phyloP scores from a whole-genome alignment of 2,797 vertebrate genomes.

The Parambassis ranga region DNA sequence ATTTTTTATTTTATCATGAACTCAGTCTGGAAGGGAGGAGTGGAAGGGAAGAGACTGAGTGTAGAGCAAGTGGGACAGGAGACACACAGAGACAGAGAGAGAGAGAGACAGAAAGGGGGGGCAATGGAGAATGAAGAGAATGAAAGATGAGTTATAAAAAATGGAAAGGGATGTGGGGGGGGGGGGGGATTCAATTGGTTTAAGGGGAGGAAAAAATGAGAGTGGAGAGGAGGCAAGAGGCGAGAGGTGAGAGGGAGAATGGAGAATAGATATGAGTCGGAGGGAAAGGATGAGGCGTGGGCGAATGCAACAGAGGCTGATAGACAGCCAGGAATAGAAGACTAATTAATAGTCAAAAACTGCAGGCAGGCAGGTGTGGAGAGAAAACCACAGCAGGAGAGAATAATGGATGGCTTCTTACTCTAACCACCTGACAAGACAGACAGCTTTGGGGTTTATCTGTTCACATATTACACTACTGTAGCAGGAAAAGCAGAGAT shows the following conservation, averaged over 20 bases:
- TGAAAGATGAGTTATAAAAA: conserved; percentile 17
- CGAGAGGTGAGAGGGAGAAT: background rate
- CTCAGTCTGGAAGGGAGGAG: conserved; percentile 26
- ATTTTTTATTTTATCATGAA: conserved; percentile 23
- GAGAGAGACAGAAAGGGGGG: background rate
- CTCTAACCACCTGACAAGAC: conserved; percentile 27
- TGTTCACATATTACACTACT: conserved; percentile 5
- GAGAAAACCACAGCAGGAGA: conserved; percentile 36
- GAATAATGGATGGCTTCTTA: conserved; percentile 16
- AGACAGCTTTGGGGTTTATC: conserved; percentile 4
- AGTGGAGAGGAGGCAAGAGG: conserved; percentile 2
- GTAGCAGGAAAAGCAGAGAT: conserved; percentile 12
- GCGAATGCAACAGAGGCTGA: conserved; percentile 53
- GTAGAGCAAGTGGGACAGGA: conserved; percentile 19
- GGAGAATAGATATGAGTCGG: conserved; percentile 39
- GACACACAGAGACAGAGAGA: background rate
- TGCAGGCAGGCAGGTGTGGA: conserved; percentile 61
- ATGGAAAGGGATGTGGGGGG: conserved; percentile 4
- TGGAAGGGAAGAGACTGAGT: conserved; percentile 3
- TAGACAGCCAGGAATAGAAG: conserved; percentile 65
- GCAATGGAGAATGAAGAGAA: background rate
- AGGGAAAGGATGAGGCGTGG: conserved; percentile 51
- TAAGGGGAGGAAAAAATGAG: conserved; percentile 9
- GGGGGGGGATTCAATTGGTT: conserved; percentile 7
- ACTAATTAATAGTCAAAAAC: conserved; percentile 75